Conservation (phyloP, 2,113 vertebrate species). For the Puntigrus tetrazona region DNA sequence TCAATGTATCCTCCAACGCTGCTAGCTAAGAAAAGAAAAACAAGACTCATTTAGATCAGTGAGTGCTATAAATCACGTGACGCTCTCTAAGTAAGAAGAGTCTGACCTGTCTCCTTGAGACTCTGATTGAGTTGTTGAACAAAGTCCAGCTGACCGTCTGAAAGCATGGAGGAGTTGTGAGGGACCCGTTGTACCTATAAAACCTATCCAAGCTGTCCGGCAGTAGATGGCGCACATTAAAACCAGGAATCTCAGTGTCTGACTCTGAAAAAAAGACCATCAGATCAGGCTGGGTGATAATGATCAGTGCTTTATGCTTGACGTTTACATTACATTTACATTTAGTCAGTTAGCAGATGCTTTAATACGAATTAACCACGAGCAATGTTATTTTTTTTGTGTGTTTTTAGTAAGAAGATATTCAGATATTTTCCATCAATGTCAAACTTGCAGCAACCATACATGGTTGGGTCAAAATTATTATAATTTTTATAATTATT, state of each 20-base stretch:
- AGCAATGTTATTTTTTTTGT: neutral
- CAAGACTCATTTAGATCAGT: neutral
- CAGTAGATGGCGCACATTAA: conserved; percentile 80
- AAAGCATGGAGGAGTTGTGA: conserved; percentile 85
- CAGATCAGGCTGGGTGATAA: neutral
- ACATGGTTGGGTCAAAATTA: no score
- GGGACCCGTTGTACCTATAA: conserved; percentile 83
- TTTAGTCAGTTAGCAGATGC: no score
- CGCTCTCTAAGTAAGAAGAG: neutral
- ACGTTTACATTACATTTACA: neutral
- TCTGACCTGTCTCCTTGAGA: conserved; percentile 78
- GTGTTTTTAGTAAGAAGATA: neutral
- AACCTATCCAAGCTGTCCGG: conserved; percentile 78
- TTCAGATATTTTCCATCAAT: neutral
- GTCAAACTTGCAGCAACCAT: no score
- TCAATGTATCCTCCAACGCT: conserved; percentile 62
- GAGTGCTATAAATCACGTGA: neutral
- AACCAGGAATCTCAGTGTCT: conserved; percentile 71
- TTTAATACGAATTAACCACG: no score
- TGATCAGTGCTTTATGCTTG: neutral
- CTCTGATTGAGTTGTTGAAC: conserved; percentile 81
- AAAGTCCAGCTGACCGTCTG: conserved; percentile 85
- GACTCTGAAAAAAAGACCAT: conserved; percentile 64
- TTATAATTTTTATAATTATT: no score
- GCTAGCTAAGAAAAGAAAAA: conserved; percentile 51